These are phyloP conservation scores for Belgica antarctica DNA, from an alignment of 2,888 invertebrate species.

Conservation along the genomic window DNA sequence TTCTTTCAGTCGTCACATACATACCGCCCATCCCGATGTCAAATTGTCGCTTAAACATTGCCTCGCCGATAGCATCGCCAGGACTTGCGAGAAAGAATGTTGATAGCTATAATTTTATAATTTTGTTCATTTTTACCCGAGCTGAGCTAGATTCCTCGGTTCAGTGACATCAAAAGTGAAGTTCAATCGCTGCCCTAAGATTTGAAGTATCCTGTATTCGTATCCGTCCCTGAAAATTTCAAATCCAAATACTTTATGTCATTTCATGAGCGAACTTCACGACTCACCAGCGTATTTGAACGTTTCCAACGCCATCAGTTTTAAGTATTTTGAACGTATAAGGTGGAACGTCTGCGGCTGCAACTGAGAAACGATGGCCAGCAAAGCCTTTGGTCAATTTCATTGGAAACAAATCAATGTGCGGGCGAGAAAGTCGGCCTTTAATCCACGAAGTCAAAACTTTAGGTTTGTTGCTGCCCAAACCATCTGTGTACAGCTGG, in stretches of 20 bases:
- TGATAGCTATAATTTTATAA: too few species aligned
- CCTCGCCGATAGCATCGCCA: constrained; percentile 62
- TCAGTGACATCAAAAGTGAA: constrained; percentile 70
- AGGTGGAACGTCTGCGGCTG: constrained; percentile 71
- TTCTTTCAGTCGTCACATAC: constrained; percentile 61
- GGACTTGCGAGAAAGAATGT: constrained; percentile 54
- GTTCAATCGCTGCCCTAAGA: constrained; percentile 65
- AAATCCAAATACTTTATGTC: too few species aligned
- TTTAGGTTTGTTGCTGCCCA: constrained; percentile 66
- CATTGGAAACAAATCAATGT: constrained; percentile 65
- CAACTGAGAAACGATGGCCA: constrained; percentile 70
- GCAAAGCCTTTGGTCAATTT: constrained; percentile 69
- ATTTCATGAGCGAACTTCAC: too few species aligned
- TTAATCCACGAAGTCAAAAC: constrained; percentile 71
- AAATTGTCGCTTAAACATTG: constrained; percentile 58
- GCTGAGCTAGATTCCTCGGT: constrained; percentile 54
- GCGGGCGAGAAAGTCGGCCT: constrained; percentile 62
- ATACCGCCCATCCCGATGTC: constrained; percentile 73
- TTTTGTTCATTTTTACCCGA: constrained; percentile 56
- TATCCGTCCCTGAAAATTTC: constrained; percentile 65
- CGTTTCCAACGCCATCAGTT: constrained; percentile 50
- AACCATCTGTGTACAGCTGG: constrained; percentile 68
- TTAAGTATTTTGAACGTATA: constrained; percentile 60
- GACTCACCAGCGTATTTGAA: constrained; percentile 49
- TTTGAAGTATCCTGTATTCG: constrained; percentile 65